phyloP scores from a whole-genome alignment of 1,140 invertebrate genomes.

The Papilio aristodemus region DNA sequence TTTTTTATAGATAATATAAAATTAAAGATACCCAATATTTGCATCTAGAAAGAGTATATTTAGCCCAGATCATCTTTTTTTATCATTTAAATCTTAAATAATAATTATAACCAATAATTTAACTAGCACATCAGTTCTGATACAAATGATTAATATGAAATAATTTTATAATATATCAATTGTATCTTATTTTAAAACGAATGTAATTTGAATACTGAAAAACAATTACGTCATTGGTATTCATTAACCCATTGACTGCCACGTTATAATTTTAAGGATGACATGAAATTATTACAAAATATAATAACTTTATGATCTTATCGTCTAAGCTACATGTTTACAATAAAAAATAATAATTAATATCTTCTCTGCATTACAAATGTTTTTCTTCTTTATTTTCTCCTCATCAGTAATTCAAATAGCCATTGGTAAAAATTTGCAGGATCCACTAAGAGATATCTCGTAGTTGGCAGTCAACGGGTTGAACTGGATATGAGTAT shows the following conservation, averaged over 20 bases:
- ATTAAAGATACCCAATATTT: background rate
- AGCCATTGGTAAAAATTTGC: no score
- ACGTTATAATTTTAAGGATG: no score
- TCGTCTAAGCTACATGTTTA: no score
- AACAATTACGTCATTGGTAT: conserved; percentile 16
- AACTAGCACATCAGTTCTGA: conserved; percentile 14
- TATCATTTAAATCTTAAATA: conserved; percentile 15
- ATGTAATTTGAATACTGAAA: background rate
- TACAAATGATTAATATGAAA: background rate
- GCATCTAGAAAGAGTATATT: background rate
- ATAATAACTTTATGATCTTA: no score
- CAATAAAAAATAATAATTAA: no score
- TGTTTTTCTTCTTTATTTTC: no score
- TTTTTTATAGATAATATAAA: background rate
- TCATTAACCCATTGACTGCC: no score
- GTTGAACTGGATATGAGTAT: background rate
- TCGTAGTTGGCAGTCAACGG: background rate
- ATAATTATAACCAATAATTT: background rate
- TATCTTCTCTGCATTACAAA: no score
- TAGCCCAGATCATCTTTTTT: background rate
- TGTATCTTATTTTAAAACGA: background rate
- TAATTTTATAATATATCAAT: background rate
- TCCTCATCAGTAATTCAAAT: no score
- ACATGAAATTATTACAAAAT: no score
- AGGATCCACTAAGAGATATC: no score